Conservation (phyloP, 2,113 vertebrate genomes). For the Pristiophorus japonicus region DNA sequence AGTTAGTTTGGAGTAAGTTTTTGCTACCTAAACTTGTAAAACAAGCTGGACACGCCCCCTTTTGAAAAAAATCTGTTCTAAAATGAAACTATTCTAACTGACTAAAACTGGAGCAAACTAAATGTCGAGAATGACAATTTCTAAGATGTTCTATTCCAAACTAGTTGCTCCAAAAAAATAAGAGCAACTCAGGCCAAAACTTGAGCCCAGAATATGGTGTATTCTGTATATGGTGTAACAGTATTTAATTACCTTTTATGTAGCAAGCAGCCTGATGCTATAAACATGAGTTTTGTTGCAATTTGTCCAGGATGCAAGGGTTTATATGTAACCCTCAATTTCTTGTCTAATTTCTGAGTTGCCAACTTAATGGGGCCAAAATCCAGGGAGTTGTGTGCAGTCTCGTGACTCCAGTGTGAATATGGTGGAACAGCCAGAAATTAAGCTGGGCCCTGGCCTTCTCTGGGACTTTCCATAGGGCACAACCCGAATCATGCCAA, state of each 20-base stretch:
- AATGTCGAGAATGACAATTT: too few relatives aligned
- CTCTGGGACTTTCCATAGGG: background rate
- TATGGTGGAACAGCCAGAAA: background rate
- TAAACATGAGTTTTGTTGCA: background rate
- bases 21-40: too few relatives aligned
- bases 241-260: background rate
- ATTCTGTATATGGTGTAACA: too few relatives aligned
- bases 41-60: too few relatives aligned
- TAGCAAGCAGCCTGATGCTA: background rate
- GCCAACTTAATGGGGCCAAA: background rate
- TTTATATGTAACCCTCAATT: background rate
- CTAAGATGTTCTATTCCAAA: too few relatives aligned
- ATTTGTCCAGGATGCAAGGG: background rate
- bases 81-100: too few relatives aligned
- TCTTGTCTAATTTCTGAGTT: background rate
- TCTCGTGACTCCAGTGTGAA: background rate
- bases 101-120: too few relatives aligned
- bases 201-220: background rate
- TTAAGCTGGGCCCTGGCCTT: background rate
- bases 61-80: too few relatives aligned
- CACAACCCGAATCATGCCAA: background rate
- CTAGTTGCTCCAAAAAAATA: too few relatives aligned
- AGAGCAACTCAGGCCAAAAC: too few relatives aligned
- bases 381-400: background rate
- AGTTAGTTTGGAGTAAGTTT: too few relatives aligned